Evolutionary conservation across 2,888 invertebrate species (phyloP).

Genomic region (Microctonus brassicae): DNA sequence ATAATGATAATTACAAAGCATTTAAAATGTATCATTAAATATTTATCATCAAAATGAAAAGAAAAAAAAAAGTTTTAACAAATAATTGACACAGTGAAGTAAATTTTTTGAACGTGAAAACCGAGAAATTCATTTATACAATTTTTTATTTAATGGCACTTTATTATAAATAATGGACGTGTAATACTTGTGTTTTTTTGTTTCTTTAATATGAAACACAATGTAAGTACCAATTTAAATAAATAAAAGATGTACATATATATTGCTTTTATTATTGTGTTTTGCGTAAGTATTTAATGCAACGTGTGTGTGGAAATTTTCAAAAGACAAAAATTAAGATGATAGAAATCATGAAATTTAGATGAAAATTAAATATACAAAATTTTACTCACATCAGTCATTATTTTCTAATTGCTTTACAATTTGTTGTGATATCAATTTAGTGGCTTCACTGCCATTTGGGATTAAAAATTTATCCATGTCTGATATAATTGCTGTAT

Average conservation of each 20-base stretch:
- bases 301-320: constrained; percentile 22
- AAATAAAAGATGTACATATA: constrained; percentile 9
- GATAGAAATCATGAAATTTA: neutral
- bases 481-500: constrained; percentile 85
- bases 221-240: constrained; percentile 24
- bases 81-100: constrained; percentile 12
- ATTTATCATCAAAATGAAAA: constrained; percentile 35
- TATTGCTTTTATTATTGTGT: constrained; percentile 24
- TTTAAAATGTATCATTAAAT: neutral
- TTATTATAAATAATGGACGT: constrained; percentile 42
- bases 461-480: constrained; percentile 95
- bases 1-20: constrained; percentile 4
- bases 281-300: no score
- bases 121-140: constrained; percentile 14
- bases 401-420: constrained; percentile 73
- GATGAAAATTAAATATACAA: constrained; percentile 22
- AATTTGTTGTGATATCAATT: constrained; percentile 91
- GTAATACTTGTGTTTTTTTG: constrained; percentile 36
- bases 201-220: neutral
- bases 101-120: constrained; percentile 25
- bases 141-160: constrained; percentile 38
- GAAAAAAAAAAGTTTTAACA: constrained; percentile 19
- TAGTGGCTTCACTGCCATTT: constrained; percentile 90
- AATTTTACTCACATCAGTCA: constrained; percentile 51
- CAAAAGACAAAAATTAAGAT: constrained; percentile 38